Evolutionary conservation across 30 jellyfish, hydroid and myxozoan species (phyloP), one percentile per base, ranked within the genome.

Genomic region (Chrysaora quinquecirrha): DNA sequence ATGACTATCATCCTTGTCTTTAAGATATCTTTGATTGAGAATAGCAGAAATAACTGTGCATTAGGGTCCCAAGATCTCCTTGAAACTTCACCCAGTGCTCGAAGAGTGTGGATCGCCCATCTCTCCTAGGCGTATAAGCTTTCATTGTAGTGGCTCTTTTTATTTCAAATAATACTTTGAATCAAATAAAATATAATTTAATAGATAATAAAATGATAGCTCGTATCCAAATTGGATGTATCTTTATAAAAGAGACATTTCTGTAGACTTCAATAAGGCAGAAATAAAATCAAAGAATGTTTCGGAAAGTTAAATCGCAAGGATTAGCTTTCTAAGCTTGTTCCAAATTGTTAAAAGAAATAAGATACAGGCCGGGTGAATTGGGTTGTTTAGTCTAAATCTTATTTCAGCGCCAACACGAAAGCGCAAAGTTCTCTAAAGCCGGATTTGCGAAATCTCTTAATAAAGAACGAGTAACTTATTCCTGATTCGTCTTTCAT

Each of bases 341-440:
- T 82, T 82, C 85, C 92, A 82, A 70, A 69, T 69, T 68, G 92
- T 82, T 82, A 68, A 82, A 82, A 68, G 92, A 82, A 82, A 82
- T 85, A 82, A 82, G 74, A 82, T 68, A 82, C 85, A 11, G 25
- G 56, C 48, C n/a, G n/a, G 32, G 90, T 67, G 90, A 80, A 80
- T 82, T 46, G 92, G 78, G 85, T 82, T 82, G 92, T 82, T 82
- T 68, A 12, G 92, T 20, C 92, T 82, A 67, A 52, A 82, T 82
- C 92, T 71, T 61, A 80, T 82, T 68, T 71, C 61, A 82, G 75
- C 75, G 85, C 92, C 74, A 10, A 61, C 92, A 82, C 92, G 85
- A 82, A 68, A 82, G 65, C 80, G 80, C 73, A 82, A 82, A 82
- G 34, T 22, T 46, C 74, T 50, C 46, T 82, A 82, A 82, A 82